Percentiles rank a stretch among this genome's conserved stretches.
Conservation (phyloP, 1,140 invertebrate genomes). For the Calycopis cecrops region DNA sequence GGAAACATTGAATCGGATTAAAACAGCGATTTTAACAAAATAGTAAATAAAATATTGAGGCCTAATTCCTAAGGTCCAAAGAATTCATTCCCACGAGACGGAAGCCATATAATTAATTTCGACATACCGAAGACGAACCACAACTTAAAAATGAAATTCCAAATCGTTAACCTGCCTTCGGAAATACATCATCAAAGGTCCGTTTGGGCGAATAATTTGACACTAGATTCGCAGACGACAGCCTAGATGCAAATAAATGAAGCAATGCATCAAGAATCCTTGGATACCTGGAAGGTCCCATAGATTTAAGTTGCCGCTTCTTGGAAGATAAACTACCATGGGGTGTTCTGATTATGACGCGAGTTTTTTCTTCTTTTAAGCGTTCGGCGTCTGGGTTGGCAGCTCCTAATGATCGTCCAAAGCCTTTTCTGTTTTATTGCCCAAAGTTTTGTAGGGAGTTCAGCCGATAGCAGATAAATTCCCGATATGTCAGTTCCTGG, state of each 20-base stretch:
- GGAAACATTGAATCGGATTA: too few relatives aligned
- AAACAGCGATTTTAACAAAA: too few relatives aligned
- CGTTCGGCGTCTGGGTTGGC: not conserved
- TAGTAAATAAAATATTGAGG: too few relatives aligned
- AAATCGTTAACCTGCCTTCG: slow-evolving; percentile 8
- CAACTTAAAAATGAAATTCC: slow-evolving; percentile 16
- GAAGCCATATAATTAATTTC: too few relatives aligned
- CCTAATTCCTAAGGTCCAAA: too few relatives aligned
- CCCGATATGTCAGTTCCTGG: too few relatives aligned
- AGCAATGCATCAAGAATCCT: slow-evolving; percentile 19
- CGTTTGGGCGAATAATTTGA: slow-evolving; percentile 30
- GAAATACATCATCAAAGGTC: slow-evolving; percentile 19
- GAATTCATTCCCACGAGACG: too few relatives aligned
- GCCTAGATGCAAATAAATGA: slow-evolving; percentile 24
- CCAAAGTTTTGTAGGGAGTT: too few relatives aligned
- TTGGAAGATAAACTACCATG: slow-evolving; percentile 20
- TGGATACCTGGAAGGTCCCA: slow-evolving; percentile 30
- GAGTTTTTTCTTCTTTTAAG: slow-evolving; percentile 17
- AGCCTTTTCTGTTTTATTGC: not conserved
- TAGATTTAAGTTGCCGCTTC: slow-evolving; percentile 32
- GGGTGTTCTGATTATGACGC: slow-evolving; percentile 21
- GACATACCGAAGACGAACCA: not conserved
- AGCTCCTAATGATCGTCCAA: not conserved
- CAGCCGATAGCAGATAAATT: too few relatives aligned
- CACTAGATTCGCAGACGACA: slow-evolving; percentile 42